Conservation (phyloP, 2,113 vertebrate genomes). For the Oreotragus oreotragus region DNA sequence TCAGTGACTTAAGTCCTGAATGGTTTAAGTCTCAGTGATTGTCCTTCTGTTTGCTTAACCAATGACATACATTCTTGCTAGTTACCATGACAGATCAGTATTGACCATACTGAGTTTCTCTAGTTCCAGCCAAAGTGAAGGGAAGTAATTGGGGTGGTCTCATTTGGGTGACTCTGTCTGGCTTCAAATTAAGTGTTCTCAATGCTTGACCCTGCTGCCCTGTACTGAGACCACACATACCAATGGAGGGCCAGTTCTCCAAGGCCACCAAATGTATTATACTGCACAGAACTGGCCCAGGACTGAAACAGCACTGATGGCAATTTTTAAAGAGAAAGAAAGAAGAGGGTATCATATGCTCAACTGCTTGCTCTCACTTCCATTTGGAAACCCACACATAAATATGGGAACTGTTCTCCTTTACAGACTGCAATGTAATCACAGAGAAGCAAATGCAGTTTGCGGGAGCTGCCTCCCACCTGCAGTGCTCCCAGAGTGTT, state of each 20-base stretch:
- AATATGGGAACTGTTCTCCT: background rate
- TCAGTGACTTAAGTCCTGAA: background rate
- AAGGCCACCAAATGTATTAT: background rate
- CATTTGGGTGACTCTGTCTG: background rate
- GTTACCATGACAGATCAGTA: background rate
- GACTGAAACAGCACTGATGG: background rate
- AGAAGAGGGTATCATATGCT: background rate
- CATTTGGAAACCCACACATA: background rate
- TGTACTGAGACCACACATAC: background rate
- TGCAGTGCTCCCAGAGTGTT: background rate
- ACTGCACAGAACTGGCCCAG: background rate
- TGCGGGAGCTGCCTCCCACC: background rate
- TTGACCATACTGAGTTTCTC: background rate
- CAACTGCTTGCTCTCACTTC: background rate
- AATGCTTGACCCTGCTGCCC: too few species aligned
- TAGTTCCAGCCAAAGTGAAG: background rate
- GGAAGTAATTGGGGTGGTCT: background rate
- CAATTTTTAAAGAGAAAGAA: background rate
- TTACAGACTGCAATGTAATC: background rate
- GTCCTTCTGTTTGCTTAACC: background rate
- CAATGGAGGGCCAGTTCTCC: background rate
- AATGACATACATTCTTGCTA: background rate
- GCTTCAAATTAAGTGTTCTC: background rate
- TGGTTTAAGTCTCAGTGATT: background rate
- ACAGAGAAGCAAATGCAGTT: constrained; percentile 17